Base-by-base conservation (phyloP, 2,113 vertebrate species). In the Echinops telfairi region DNA sequence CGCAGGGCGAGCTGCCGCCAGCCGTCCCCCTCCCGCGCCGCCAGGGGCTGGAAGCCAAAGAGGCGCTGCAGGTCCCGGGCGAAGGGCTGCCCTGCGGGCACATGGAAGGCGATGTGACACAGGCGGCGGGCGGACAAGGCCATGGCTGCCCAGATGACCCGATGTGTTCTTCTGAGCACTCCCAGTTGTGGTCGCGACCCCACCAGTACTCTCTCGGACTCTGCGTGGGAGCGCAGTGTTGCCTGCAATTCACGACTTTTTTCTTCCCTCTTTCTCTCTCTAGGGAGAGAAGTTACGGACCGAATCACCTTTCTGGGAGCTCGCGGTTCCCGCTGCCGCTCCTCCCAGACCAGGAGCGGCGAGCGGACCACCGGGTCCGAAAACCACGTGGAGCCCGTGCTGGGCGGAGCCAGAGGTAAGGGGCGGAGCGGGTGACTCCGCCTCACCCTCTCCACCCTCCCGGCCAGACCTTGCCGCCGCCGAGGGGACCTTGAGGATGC, bases 41-140 rank as follows among this genome's bases (percentile, higher is more conserved):
- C 99, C 70, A 99, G 96, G 0, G 98, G 96, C 62, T 97, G 97
- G 95, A 99, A 99, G 68, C 98, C 97, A 73, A 99, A 99, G 64
- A 98, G 96, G 1, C 90, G 97, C 15, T 98, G 98, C 57, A 99
- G 98, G 77, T 99, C 97, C 8, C 90, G 93, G 5, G 97, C 97
- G 66, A 99, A 90, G 92, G 98, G 97, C 40, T 98, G 98, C 84
- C 97, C 98, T 68, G 97, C 97, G 2, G 97, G 97, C 84, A 99
- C 97, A 47, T 99, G 99, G 81, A 99, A 98, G 0, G 99, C 98
- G 92, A 99, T 96, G 96, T 99, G 99, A 95, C 98, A 98, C 78
- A 99, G 95, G 25, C 98, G 98, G 90, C 95, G 97, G 97, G 98
- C 96, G 62, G 25, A 96, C 27, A 98, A 98, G 75, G 99, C 98